phyloP scores from a whole-genome alignment of 2,888 invertebrate genomes.

The Heliconius cydno region DNA sequence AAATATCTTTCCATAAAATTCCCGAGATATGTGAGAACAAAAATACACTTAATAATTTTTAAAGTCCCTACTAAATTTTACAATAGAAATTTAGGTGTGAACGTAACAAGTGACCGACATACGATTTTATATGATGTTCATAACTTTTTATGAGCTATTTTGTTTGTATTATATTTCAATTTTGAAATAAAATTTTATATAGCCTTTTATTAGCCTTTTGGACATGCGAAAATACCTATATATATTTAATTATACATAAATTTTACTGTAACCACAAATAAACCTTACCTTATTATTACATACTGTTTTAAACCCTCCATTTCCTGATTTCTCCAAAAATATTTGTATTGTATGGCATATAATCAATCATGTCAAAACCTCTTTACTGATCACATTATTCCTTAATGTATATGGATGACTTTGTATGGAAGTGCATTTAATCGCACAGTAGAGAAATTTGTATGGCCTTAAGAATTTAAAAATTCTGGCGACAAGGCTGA shows the following conservation, averaged over 20 bases:
- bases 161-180: neutral
- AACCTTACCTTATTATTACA: neutral
- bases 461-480: neutral
- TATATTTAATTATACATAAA: neutral
- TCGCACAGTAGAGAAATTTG: neutral
- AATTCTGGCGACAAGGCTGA: neutral
- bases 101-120: conserved; percentile 12
- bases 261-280: neutral
- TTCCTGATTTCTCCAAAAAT: conserved; percentile 6
- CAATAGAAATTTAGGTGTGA: neutral
- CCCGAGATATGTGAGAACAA: neutral
- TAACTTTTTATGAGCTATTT: neutral
- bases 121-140: neutral
- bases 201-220: too few species aligned
- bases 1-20: neutral
- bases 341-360: neutral
- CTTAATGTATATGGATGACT: neutral
- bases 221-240: neutral
- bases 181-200: neutral
- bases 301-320: neutral
- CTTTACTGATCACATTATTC: conserved; percentile 1
- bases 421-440: neutral
- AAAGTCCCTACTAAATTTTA: neutral
- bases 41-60: too few species aligned
- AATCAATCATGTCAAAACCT: conserved; percentile 19